These are phyloP conservation scores for Macropis europaea DNA, from an alignment of 2,888 invertebrate species.

Conservation along the genomic window DNA sequence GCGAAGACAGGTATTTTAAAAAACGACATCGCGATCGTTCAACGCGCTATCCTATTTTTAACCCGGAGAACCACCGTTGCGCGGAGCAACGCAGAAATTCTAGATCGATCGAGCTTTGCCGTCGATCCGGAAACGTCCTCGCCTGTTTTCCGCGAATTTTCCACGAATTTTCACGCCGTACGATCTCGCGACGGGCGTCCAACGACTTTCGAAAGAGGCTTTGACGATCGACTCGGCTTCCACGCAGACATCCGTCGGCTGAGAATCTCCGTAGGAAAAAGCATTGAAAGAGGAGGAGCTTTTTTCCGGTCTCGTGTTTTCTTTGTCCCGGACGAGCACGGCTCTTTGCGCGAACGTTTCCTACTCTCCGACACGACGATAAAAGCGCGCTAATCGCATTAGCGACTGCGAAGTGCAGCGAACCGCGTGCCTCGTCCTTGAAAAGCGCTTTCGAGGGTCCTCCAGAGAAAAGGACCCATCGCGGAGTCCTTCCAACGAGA, in stretches of 20 bases:
- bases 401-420: conserved; percentile 62
- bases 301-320: conserved; percentile 20
- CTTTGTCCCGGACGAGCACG: conserved; percentile 25
- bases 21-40: not conserved
- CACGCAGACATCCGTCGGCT: conserved; percentile 23
- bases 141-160: not conserved
- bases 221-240: conserved; percentile 11
- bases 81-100: not conserved
- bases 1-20: conserved; percentile 1
- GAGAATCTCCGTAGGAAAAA: conserved; percentile 9
- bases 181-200: conserved; percentile 21
- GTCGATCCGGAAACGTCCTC: too few relatives aligned
- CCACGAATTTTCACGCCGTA: conserved; percentile 9
- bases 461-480: conserved; percentile 34
- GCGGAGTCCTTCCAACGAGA: conserved; percentile 2
- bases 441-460: conserved; percentile 41
- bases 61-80: not conserved
- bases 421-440: conserved; percentile 55
- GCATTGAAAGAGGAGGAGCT: not conserved
- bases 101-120: too few relatives aligned
- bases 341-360: conserved; percentile 15
- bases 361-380: conserved; percentile 44
- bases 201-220: conserved; percentile 26
- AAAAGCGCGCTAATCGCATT: conserved; percentile 72
- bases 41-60: not conserved